These are phyloP conservation scores for Atlantisia rogersi DNA, from an alignment of 2,113 vertebrate genomes.

Conservation along the genomic window DNA sequence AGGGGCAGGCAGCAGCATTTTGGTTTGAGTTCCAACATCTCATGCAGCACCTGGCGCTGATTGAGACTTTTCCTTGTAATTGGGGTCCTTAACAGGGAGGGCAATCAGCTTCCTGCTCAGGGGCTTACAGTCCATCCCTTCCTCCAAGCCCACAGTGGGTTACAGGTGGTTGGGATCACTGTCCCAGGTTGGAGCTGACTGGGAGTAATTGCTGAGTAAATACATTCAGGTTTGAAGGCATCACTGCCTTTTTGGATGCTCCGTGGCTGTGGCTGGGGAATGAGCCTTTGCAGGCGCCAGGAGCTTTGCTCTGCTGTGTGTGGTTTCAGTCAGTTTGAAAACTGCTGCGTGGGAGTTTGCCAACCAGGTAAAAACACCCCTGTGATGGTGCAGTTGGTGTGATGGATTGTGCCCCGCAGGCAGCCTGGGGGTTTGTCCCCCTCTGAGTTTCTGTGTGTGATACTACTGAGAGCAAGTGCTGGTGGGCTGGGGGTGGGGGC, in stretches of 20 bases:
- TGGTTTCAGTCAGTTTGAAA: accelerated
- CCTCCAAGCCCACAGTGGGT: neutral
- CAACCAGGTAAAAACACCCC: neutral
- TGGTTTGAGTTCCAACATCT: neutral
- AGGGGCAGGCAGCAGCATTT: neutral
- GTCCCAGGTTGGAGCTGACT: neutral
- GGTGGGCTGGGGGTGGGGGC: neutral
- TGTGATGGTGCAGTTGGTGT: neutral
- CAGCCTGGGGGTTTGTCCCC: neutral
- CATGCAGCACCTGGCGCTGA: neutral
- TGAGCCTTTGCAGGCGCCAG: accelerated
- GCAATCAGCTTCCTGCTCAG: neutral
- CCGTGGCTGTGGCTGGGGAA: neutral
- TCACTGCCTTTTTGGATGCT: neutral
- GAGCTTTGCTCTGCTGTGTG: neutral
- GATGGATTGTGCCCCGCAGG: accelerated
- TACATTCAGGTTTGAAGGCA: neutral
- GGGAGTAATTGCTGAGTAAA: neutral
- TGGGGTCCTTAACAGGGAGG: accelerated
- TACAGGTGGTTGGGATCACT: neutral
- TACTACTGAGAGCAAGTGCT: neutral
- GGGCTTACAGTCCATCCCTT: neutral
- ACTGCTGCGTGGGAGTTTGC: neutral
- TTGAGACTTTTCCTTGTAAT: neutral
- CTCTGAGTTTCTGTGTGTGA: neutral